phyloP scores from a whole-genome alignment of 2,113 vertebrate species.

The Sialia sialis region DNA sequence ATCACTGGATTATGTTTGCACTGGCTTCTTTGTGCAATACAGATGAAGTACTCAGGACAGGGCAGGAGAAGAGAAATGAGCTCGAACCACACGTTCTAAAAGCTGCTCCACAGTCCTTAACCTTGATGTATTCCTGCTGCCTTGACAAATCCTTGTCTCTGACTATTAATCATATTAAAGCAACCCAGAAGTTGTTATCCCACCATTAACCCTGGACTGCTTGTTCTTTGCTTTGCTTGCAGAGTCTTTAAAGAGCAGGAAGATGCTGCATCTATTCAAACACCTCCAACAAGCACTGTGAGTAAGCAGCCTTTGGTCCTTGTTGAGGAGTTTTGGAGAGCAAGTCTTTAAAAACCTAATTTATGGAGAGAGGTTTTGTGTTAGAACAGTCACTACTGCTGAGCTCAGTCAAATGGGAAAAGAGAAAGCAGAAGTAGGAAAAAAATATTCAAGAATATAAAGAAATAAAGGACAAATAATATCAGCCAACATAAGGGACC shows the following conservation, averaged over 20 bases:
- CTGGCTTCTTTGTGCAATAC: neutral
- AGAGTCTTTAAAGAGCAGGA: neutral
- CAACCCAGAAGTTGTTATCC: neutral
- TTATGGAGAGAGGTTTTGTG: neutral
- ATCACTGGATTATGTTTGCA: neutral
- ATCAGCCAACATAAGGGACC: neutral
- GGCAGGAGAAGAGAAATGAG: neutral
- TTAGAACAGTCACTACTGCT: neutral
- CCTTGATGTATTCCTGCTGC: neutral
- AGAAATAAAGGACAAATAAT: neutral
- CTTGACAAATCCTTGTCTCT: neutral
- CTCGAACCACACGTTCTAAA: neutral
- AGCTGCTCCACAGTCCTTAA: neutral
- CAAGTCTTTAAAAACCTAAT: neutral
- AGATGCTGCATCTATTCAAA: slow-evolving; percentile 2
- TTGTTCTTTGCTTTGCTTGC: neutral
- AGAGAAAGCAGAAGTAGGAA: neutral
- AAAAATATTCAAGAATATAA: neutral
- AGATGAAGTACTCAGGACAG: neutral
- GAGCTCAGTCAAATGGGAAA: neutral
- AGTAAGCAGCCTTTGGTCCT: slow-evolving; percentile 11
- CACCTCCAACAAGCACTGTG: neutral
- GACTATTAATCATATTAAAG: neutral
- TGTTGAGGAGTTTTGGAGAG: neutral
- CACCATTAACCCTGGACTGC: neutral